Evolutionary conservation across 2,888 invertebrate genomes (phyloP), one percentile per base, ranked within the genome.

Genomic region (Diaperis boleti): DNA sequence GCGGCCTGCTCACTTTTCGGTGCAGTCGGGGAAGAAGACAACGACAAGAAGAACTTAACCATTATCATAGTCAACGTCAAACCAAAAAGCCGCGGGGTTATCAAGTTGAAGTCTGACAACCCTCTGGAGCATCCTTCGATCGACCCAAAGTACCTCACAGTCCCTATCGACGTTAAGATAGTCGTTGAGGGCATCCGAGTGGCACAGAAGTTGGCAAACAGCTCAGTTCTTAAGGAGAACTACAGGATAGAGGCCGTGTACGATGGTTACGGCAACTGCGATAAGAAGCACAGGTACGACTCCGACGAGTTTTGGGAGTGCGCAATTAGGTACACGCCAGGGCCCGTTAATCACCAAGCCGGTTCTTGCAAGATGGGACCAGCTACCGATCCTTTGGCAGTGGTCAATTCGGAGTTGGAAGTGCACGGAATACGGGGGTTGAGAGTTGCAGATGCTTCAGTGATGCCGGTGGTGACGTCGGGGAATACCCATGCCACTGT

Each of bases 291-390:
- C n/a, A 18, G 7, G 39, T 39, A 39, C 13, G 13, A 33, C 5
- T 33, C 33, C 11, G 33, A 91, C 68, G 87, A 87, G 10, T 94
- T 88, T 79, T 91, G 93, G 88, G 86, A 84, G 56, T 94, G 94
- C 74, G 86, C 91, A 0, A 85, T 91, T 0, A 83, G 83, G 61
- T 85, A 87, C 57, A 84, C 89, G 55, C 92, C 92, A 0, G 91
- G 90, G 0, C 90, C 92, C 0, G 92, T 92, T 80, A 92, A 93
- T 78, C 93, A 93, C 78, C 92, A 92, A 79, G 89, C 88, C 0
- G 92, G 92, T 5, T 89, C 92, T 0, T 91, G 91, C 76, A 92
- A 92, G 84, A 93, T 94, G 92, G 93, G 92, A 0, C 89, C 92
- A 0, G 70, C 77, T 0, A 81, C 81, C 0, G 92, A 93, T 78